Evolutionary conservation across 2,797 vertebrate species (phyloP), one percentile per base, ranked within the genome.

Genomic region (Chaunax sp.): DNA sequence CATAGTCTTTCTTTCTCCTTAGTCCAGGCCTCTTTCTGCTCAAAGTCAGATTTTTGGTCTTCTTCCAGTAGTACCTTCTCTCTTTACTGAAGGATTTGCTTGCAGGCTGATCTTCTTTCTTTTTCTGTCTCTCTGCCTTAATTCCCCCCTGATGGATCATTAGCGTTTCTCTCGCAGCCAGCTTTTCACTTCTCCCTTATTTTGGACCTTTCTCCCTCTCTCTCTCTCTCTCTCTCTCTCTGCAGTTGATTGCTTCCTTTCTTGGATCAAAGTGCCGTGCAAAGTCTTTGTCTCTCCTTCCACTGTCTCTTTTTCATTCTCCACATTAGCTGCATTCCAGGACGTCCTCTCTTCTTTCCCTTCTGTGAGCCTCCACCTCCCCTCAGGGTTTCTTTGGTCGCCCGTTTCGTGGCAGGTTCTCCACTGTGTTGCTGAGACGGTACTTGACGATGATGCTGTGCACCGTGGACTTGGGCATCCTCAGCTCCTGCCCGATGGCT

Each of bases 401-500:
- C 14, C 94, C 94, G 7, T 94, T 95, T 76, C 94, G 93, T 0
- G 93, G 94, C 68, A 95, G 90, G 78, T 95, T 95, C 85, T 95
- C 94, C 87, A 95, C 94, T 1, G 94, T 95, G 91, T 95, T 94
- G 91, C 94, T 95, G 77, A 95, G 93, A 2, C 94, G 89, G 81
- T 95, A 94, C 90, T 95, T 95, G 77, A 94, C 94, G 56, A 95
- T 95, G 91, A 95, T 95, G 90, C 94, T 94, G 94, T 94, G 94
- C 78, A 95, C 94, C 0, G 94, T 95, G 75, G 94, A 94, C 84
- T 95, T 94, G 77, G 94, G 94, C 94, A 95, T 94, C 80, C 86
- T 88, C 77, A 94, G 92, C 90, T 94, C 94, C 87, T 85, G 93
- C 76, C 94, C 94, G 28, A 95, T 95, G 81, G 93, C 91, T 23